Evolutionary conservation across 1,140 invertebrate species (phyloP), one percentile per base, ranked within the genome.

Genomic region (Drosophila oshimai): DNA sequence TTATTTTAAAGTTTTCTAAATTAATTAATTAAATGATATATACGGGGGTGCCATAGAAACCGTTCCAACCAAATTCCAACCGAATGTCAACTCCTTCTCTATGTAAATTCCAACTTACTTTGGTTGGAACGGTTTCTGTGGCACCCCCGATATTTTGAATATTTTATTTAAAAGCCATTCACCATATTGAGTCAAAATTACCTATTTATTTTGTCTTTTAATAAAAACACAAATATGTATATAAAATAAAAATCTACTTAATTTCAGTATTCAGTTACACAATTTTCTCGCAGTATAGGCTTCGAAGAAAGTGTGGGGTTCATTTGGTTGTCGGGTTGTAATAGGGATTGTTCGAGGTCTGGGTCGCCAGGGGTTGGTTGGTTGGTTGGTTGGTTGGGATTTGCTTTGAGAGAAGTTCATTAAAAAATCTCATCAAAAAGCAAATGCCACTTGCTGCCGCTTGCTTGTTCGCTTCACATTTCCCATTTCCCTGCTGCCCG

Each of bases 351-450:
- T n/a, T 13, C 1, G 5, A 4, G 24, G 15, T 13, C 37, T 31
- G 24, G 18, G 34, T 29, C 22, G 15, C n/a, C 24, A 22, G 46
- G 46, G 34, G 24, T 29, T 37, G 57, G 24, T 44, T 26, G 20
- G 20, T 5, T 47, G n/a, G 54, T 13, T 4, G 22, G 24, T 20
- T 34, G 41, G 18, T 37, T n/a, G 22, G 51, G 41, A 39, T n/a
- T 36, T 31, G 41, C 18, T 31, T 44, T 9, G 44, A 41, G 37
- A 37, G 54, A 69, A 53, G 46, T 62, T 83, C 78, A 81, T 81
- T 81, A 83, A 73, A 86, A 74, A 79, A 86, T 79, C 54, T 74
- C 71, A 75, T 84, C 70, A 74, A 67, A 68, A 75, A 53, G 54
- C 60, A 71, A 41, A 67, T 72, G 47, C 74, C 60, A 78, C 61